These are phyloP conservation scores for Lamproptera curius DNA, from an alignment of 2,888 invertebrate species.

Conservation along the genomic window DNA sequence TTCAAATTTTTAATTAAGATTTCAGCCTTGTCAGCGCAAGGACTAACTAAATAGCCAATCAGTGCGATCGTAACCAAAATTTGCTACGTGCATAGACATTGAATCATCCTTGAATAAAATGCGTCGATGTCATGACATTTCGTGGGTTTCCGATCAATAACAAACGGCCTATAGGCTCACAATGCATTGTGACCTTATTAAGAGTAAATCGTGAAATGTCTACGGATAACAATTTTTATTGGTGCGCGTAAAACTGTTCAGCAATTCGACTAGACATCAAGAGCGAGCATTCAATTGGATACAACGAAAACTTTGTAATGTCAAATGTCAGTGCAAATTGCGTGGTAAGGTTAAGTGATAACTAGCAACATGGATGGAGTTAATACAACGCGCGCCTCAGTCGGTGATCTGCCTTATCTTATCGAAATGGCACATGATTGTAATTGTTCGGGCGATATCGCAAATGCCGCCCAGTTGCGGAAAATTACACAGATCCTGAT, in stretches of 20 bases:
- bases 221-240: constrained; percentile 14
- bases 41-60: too few relatives aligned
- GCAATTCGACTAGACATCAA: constrained; percentile 5
- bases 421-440: constrained; percentile 14
- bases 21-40: too few relatives aligned
- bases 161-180: constrained; percentile 3
- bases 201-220: constrained; percentile 19
- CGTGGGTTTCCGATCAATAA: constrained; percentile 3
- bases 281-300: background rate
- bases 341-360: constrained; percentile 13
- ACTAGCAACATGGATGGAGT: background rate
- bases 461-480: constrained; percentile 4
- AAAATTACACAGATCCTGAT: constrained; percentile 20
- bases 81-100: too few relatives aligned
- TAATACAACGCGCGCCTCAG: background rate
- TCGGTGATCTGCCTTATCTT: constrained; percentile 10
- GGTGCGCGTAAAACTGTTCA: background rate
- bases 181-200: constrained; percentile 17
- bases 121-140: constrained; percentile 18
- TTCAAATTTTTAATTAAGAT: too few relatives aligned
- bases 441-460: constrained; percentile 14
- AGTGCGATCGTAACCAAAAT: too few relatives aligned
- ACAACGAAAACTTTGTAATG: constrained; percentile 8
- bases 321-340: constrained; percentile 13
- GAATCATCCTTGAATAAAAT: too few relatives aligned